Conservation (phyloP, 2,888 invertebrate genomes). For the Schizaphis graminum region DNA sequence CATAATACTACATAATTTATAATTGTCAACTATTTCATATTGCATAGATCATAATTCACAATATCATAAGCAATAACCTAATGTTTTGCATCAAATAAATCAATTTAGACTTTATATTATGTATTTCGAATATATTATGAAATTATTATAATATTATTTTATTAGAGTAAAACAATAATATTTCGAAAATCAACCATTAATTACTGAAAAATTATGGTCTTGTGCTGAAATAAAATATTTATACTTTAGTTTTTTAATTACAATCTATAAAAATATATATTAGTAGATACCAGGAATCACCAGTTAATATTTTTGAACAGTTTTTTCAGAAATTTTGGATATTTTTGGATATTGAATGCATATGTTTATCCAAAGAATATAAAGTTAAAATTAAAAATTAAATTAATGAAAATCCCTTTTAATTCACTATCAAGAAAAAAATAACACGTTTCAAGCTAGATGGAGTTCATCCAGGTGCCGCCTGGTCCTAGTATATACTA, state of each 20-base stretch:
- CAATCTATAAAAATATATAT: neutral
- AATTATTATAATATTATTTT: neutral
- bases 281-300: neutral
- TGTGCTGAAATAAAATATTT: neutral
- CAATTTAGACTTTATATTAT: neutral
- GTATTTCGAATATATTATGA: neutral
- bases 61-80: neutral
- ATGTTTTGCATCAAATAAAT: constrained; percentile 1
- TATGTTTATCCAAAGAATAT: neutral
- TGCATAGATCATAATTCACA: neutral
- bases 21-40: neutral
- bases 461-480: neutral
- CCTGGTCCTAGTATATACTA: too few relatives aligned
- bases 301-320: neutral
- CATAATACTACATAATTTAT: neutral
- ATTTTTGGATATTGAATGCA: neutral
- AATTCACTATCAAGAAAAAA: too few relatives aligned
- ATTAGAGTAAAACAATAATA: neutral
- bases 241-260: neutral
- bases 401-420: neutral
- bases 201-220: neutral
- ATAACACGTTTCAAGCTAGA: neutral
- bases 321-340: neutral
- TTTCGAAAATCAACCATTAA: neutral
- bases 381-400: neutral